These are phyloP conservation scores for Tachysurus vachellii DNA, from an alignment of 2,113 vertebrate genomes.

Conservation along the genomic window DNA sequence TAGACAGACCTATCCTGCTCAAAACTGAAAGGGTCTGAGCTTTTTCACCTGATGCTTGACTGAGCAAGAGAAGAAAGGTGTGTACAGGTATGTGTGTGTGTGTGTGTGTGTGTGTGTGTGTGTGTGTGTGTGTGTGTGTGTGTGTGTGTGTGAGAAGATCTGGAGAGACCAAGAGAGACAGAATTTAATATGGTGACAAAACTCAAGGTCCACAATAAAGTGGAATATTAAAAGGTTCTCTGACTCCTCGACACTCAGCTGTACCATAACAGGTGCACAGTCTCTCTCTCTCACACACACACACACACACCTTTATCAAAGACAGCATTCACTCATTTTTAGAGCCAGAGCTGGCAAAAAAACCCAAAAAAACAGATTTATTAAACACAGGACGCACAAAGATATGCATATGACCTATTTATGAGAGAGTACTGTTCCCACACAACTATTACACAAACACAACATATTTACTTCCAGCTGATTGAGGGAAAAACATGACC, in stretches of 20 bases:
- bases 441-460: constrained; percentile 13
- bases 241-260: constrained; percentile 14
- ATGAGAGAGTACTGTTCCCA: constrained; percentile 1
- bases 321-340: constrained; percentile 4
- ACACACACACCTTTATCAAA: constrained; percentile 15
- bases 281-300: not conserved
- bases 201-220: constrained; percentile 3
- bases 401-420: not conserved
- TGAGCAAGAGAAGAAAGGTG: constrained; percentile 3
- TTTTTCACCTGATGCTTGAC: not conserved
- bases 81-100: not conserved
- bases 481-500: constrained; percentile 28
- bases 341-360: not conserved
- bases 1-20: not conserved
- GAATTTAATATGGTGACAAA: constrained; percentile 5
- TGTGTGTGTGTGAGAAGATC: not conserved
- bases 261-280: constrained; percentile 9
- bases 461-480: constrained; percentile 23
- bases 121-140: not conserved
- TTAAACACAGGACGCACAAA: constrained; percentile 8
- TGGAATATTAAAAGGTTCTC: constrained; percentile 40
- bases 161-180: not conserved
- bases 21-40: not conserved
- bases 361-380: not conserved
- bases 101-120: not conserved